Conservation (phyloP, 2,113 vertebrate genomes). For the Capreolus pygargus region DNA sequence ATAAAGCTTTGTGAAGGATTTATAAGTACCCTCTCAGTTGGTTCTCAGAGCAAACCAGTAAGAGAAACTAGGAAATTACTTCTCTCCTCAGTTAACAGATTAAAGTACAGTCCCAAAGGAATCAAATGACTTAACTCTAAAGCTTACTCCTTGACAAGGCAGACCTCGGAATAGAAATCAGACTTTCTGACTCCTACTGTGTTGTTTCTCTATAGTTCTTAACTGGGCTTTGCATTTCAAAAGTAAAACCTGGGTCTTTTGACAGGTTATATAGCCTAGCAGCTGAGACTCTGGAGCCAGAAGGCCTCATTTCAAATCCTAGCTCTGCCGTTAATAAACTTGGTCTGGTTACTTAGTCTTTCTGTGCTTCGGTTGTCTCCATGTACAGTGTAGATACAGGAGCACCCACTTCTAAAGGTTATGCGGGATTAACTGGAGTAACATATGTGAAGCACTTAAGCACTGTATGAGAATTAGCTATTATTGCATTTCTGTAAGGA, state of each 20-base stretch:
- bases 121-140: not conserved
- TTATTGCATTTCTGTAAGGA: not conserved
- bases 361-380: not conserved
- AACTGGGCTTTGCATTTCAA: constrained; percentile 17
- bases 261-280: not conserved
- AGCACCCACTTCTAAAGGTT: not conserved
- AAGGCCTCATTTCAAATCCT: not conserved
- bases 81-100: not conserved
- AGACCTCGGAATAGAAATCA: constrained; percentile 5
- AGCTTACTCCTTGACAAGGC: not conserved
- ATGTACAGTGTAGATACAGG: not conserved
- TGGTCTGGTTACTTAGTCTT: not conserved
- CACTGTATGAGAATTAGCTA: not conserved
- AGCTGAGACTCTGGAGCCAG: not conserved
- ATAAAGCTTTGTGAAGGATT: not conserved
- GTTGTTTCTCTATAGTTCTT: not conserved
- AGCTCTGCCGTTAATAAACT: not conserved
- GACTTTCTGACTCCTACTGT: not conserved
- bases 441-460: not conserved
- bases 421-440: not conserved
- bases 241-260: constrained; percentile 12
- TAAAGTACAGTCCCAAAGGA: not conserved
- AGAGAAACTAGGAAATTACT: not conserved
- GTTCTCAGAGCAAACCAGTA: constrained; percentile 8
- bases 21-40: not conserved